Percentiles rank a stretch among this genome's conserved stretches.
Conservation (phyloP, 2,888 invertebrate species). For the Caenorhabditis sulstoni region DNA sequence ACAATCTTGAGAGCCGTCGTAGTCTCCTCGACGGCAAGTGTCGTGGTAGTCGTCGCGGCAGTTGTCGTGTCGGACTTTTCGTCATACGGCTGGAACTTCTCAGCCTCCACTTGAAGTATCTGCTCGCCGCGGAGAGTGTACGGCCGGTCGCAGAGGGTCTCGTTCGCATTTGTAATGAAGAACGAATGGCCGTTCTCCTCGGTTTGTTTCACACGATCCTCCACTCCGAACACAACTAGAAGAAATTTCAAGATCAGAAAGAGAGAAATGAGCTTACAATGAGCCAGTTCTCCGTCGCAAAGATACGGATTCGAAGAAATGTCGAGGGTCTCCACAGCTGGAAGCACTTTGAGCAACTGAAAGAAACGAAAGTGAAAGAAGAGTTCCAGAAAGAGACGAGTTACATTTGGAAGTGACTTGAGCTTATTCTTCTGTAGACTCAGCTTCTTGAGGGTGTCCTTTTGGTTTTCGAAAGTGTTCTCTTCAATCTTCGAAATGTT, state of each 20-base stretch:
- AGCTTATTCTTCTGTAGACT: slow-evolving; percentile 91
- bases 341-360: slow-evolving; percentile 72
- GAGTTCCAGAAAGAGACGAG: not conserved
- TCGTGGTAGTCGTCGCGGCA: slow-evolving; percentile 63
- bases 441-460: slow-evolving; percentile 85
- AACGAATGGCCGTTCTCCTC: slow-evolving; percentile 68
- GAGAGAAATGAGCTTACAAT: slow-evolving; percentile 49
- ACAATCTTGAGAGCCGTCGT: slow-evolving; percentile 66
- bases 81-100: slow-evolving; percentile 69
- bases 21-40: slow-evolving; percentile 60
- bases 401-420: slow-evolving; percentile 83
- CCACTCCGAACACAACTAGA: slow-evolving; percentile 71
- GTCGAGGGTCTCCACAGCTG: slow-evolving; percentile 78
- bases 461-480: slow-evolving; percentile 64
- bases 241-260: not conserved
- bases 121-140: slow-evolving; percentile 59
- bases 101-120: slow-evolving; percentile 57
- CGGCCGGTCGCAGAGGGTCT: slow-evolving; percentile 80
- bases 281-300: slow-evolving; percentile 69
- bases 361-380: not conserved
- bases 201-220: slow-evolving; percentile 67
- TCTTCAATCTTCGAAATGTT: slow-evolving; percentile 68
- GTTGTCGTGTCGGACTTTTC: slow-evolving; percentile 73
- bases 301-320: slow-evolving; percentile 81
- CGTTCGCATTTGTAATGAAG: slow-evolving; percentile 69